Base-by-base conservation (phyloP, 2,113 vertebrate species). In the Notarius lentiginosus region DNA sequence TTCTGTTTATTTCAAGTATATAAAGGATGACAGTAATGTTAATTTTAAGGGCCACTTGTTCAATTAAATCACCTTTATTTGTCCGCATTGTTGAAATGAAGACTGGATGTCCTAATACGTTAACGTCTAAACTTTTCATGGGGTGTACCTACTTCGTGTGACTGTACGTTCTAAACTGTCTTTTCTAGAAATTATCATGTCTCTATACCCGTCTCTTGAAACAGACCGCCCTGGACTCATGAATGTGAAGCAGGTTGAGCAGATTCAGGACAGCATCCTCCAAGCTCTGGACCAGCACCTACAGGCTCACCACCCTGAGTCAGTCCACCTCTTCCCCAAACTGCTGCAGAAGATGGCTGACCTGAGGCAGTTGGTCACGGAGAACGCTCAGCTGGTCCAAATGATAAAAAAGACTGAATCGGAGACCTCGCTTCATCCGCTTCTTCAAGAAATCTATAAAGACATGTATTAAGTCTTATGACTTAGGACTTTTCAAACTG, bases 311-410 rank as follows among this genome's bases (percentile, higher is more conserved):
- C 98, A 99, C 94, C 97, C 97, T 0, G 97, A 99, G 81, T 96
- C 96, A 55, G 94, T 96, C 92, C 98, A 99, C 95, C 97, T 99
- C 93, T 99, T 99, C 93, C 98, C 98, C 90, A 99, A 99, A 93
- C 96, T 99, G 94, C 96, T 99, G 93, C 98, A 99, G 95, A 99
- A 99, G 95, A 99, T 99, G 98, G 98, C 98, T 0, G 98, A 99
- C 95, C 95, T 99, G 87, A 95, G 98, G 88, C 98, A 99, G 93
- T 94, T 99, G 91, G 98, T 99, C 92, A 99, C 98, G 0, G 98
- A 99, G 92, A 97, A 99, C 0, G 97, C 96, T 82, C 97, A 97
- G 93, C 96, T 99, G 86, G 97, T 99, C 93, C 98, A 99, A 94
- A 98, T 98, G 93, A 98, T 99, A 91, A 99, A 99, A 93, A 98